These are phyloP conservation scores for Smutsia gigantea DNA, from an alignment of 2,797 vertebrate species.

Conservation along the genomic window DNA sequence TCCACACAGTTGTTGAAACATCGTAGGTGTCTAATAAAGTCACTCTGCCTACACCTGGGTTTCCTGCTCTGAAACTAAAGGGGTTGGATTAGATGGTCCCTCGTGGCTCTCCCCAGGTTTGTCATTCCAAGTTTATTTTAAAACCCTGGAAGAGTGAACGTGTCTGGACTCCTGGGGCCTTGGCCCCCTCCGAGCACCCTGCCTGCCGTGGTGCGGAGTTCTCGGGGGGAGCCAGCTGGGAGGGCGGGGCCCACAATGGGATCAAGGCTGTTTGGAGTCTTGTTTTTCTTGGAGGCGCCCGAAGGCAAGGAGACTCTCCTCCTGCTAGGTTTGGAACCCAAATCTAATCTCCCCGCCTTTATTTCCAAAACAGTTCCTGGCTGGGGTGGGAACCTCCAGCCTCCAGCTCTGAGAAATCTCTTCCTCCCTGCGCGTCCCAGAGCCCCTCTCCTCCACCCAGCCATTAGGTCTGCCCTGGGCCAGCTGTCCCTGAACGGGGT, in stretches of 20 bases:
- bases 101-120: neutral
- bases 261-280: neutral
- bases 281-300: slow-evolving; percentile 23
- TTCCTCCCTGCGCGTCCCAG: neutral
- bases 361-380: slow-evolving; percentile 75
- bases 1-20: too few relatives aligned
- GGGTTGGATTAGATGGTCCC: neutral
- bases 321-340: slow-evolving; percentile 3
- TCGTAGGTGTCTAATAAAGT: neutral
- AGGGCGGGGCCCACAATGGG: neutral
- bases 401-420: slow-evolving; percentile 45
- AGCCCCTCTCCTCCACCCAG: neutral
- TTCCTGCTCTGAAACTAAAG: neutral
- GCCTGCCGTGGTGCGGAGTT: neutral
- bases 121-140: neutral
- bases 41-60: neutral
- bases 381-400: neutral
- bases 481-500: neutral
- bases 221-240: neutral
- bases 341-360: neutral
- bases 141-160: neutral
- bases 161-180: neutral
- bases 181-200: neutral
- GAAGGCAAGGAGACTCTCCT: neutral
- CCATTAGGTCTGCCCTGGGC: too few relatives aligned